phyloP scores from a whole-genome alignment of 2,113 vertebrate genomes.

The Ciconia maguari region DNA sequence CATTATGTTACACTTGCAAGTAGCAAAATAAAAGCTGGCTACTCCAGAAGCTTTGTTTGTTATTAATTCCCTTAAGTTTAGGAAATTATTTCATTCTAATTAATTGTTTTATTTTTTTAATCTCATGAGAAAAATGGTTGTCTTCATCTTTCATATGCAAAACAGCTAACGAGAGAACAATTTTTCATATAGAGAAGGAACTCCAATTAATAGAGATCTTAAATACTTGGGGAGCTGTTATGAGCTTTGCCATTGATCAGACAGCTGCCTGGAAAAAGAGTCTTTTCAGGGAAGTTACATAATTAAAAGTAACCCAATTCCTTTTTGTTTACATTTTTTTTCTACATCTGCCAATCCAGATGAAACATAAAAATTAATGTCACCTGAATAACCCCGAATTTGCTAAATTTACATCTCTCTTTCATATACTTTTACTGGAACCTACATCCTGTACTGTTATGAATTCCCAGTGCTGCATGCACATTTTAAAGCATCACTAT shows the following conservation, averaged over 20 bases:
- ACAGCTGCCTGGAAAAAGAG: neutral
- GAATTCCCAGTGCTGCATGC: neutral
- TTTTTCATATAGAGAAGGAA: neutral
- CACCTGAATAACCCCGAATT: neutral
- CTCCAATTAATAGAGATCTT: constrained; percentile 19
- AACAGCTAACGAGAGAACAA: neutral
- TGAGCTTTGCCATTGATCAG: constrained; percentile 17
- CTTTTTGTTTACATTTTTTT: neutral
- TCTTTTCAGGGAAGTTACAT: neutral
- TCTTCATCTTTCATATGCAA: constrained; percentile 45
- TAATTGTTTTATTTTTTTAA: constrained; percentile 32
- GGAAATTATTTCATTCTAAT: constrained; percentile 29
- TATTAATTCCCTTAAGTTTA: constrained; percentile 48
- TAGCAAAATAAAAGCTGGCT: constrained; percentile 27
- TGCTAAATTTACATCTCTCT: neutral
- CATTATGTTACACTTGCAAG: neutral
- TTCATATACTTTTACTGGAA: neutral
- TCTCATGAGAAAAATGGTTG: constrained; percentile 17
- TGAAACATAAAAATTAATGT: neutral
- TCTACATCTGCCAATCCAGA: neutral
- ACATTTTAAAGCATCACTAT: neutral
- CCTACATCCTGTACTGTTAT: neutral
- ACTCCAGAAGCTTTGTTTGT: constrained; percentile 37
- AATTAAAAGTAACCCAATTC: neutral
- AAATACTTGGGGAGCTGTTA: neutral